phyloP scores from a whole-genome alignment of 2,113 vertebrate genomes.

The Dromaius novaehollandiae region DNA sequence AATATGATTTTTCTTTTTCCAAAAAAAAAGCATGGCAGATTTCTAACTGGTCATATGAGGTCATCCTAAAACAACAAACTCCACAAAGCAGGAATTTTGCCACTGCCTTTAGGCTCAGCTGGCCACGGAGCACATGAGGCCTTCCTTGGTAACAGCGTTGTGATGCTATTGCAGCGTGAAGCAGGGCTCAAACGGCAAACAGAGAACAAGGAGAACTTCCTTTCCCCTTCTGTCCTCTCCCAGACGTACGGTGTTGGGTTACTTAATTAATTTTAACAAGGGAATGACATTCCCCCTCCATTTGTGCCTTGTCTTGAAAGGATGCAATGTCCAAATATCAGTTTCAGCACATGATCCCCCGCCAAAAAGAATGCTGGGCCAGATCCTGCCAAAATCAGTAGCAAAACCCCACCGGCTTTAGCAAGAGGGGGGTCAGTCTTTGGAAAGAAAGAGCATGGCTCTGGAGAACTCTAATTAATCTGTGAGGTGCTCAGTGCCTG shows the following conservation, averaged over 20 bases:
- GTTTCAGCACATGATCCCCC: slow-evolving; percentile 23
- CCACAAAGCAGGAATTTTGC: neutral
- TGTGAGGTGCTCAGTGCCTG: neutral
- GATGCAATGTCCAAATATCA: slow-evolving; percentile 60
- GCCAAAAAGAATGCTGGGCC: slow-evolving; percentile 28
- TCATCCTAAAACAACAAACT: neutral
- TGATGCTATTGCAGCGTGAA: slow-evolving; percentile 35
- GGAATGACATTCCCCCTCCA: slow-evolving; percentile 57
- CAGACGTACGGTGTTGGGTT: slow-evolving; percentile 67
- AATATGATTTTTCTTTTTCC: no score
- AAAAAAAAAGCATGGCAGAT: neutral
- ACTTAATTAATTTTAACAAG: slow-evolving; percentile 75
- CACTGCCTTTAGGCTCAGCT: neutral
- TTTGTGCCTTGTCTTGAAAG: slow-evolving; percentile 62
- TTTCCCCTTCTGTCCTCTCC: slow-evolving; percentile 52
- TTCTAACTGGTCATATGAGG: neutral
- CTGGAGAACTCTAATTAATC: slow-evolving; percentile 42
- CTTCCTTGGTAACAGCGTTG: neutral
- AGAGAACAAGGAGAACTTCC: slow-evolving; percentile 65
- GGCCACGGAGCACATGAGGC: neutral
- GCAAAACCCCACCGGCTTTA: neutral
- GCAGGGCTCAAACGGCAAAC: slow-evolving; percentile 20
- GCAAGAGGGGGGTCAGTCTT: neutral
- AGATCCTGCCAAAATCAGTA: slow-evolving; percentile 38
- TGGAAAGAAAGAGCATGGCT: slow-evolving; percentile 1